A percentile compares a stretch with the other conserved stretches of the same genome.
These are phyloP conservation scores for Trididemnum nubilum DNA, from an alignment of 23 tunicate species.

Conservation along the genomic window DNA sequence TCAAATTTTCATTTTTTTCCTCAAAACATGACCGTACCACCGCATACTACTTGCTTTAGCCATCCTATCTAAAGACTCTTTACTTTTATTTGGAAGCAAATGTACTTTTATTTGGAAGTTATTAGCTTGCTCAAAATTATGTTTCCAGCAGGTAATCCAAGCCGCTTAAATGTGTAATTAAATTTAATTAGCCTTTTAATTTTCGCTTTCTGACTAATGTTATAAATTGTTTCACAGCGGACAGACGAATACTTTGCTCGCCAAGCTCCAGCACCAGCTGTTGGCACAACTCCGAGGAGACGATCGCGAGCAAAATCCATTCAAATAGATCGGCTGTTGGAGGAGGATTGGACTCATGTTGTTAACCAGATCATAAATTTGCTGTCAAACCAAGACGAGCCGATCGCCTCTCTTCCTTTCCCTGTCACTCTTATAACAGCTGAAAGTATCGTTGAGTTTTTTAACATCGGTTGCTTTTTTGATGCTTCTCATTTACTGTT, in stretches of 20 bases:
- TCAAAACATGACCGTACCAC: too few species aligned
- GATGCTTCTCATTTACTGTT: constrained; percentile 49
- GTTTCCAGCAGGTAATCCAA: too few species aligned
- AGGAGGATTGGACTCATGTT: constrained; percentile 74
- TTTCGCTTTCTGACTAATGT: too few species aligned
- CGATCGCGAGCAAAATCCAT: neutral
- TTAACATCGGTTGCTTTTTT: constrained; percentile 72
- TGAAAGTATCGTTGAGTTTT: constrained; percentile 54
- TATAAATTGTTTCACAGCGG: constrained; percentile 44
- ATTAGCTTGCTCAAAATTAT: too few species aligned
- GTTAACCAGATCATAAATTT: constrained; percentile 43
- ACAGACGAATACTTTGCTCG: constrained; percentile 57
- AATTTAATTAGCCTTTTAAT: too few species aligned
- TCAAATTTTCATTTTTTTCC: too few species aligned
- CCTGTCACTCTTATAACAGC: constrained; percentile 41
- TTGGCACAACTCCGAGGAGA: constrained; percentile 15
- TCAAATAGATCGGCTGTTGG: constrained; percentile 50
- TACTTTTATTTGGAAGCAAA: too few species aligned
- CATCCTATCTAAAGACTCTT: too few species aligned
- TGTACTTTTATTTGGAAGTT: too few species aligned
- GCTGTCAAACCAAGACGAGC: constrained; percentile 60
- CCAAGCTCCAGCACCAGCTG: neutral
- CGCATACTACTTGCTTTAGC: too few species aligned
- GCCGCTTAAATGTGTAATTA: too few species aligned
- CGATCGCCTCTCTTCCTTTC: constrained; percentile 62